Conservation (phyloP, 2,113 vertebrate species). For the Hiodon tergisus region DNA sequence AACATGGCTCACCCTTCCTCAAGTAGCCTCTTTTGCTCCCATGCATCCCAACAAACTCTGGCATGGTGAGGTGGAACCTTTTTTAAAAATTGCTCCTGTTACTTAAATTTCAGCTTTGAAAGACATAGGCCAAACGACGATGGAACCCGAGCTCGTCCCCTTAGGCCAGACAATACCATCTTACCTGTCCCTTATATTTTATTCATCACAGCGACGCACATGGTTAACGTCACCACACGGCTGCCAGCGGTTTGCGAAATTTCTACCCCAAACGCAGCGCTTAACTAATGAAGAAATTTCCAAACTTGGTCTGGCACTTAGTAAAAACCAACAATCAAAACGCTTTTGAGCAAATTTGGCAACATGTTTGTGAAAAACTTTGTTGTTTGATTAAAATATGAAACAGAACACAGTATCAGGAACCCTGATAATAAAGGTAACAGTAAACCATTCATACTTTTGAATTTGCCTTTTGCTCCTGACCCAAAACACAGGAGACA, state of each 20-base stretch:
- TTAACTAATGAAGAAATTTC: neutral
- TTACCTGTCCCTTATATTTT: neutral
- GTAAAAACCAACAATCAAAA: no score
- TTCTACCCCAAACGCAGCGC: neutral
- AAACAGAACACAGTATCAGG: no score
- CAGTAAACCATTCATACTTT: neutral
- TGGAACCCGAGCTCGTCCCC: slow-evolving; percentile 13
- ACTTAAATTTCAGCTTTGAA: slow-evolving; percentile 31
- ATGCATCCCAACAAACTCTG: neutral
- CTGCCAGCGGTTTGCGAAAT: neutral
- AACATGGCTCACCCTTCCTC: neutral
- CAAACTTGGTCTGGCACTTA: no score
- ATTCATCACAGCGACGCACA: slow-evolving; percentile 8
- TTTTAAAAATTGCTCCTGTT: slow-evolving; percentile 9
- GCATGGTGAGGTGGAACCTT: neutral
- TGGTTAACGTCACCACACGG: neutral
- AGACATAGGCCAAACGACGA: slow-evolving; percentile 21
- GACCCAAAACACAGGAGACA: no score
- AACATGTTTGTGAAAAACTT: no score
- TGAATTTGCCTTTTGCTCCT: neutral
- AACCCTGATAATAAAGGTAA: no score
- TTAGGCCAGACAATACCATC: slow-evolving; percentile 11
- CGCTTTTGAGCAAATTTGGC: no score
- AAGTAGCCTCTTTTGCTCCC: neutral
- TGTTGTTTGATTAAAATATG: no score